Conservation (phyloP, 2,888 invertebrate species). For the Plemyria rubiginata region DNA sequence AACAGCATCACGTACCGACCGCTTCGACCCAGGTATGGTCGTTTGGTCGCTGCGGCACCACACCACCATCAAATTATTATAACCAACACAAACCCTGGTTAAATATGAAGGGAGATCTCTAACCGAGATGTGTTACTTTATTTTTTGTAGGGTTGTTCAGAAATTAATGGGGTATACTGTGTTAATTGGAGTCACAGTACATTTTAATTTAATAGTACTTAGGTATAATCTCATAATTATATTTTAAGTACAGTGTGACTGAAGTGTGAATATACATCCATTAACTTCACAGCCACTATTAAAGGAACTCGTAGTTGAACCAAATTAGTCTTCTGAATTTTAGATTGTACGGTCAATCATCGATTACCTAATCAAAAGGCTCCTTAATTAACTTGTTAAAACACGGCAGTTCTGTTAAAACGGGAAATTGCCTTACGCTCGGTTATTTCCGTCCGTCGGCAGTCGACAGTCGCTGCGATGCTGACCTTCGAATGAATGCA, state of each 20-base stretch:
- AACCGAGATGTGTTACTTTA: slow-evolving; percentile 50
- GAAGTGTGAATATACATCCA: background rate
- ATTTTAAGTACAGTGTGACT: background rate
- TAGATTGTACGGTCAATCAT: slow-evolving; percentile 21
- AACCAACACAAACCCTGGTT: slow-evolving; percentile 47
- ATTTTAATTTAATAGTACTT: slow-evolving; percentile 39
- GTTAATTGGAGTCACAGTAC: slow-evolving; percentile 41
- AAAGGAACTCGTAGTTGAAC: background rate
- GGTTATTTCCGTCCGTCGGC: slow-evolving; percentile 72
- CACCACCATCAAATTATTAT: slow-evolving; percentile 60
- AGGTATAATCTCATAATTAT: slow-evolving; percentile 25
- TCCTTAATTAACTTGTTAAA: slow-evolving; percentile 31
- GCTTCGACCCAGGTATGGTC: slow-evolving; percentile 26
- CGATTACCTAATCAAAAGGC: slow-evolving; percentile 29
- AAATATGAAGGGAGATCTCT: slow-evolving; percentile 54
- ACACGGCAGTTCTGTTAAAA: slow-evolving; percentile 37
- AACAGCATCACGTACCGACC: slow-evolving; percentile 69
- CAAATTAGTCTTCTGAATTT: slow-evolving; percentile 7
- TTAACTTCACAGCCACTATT: background rate
- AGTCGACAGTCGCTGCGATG: slow-evolving; percentile 48
- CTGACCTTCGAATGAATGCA: slow-evolving; percentile 69
- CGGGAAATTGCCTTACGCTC: slow-evolving; percentile 74
- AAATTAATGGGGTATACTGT: slow-evolving; percentile 32
- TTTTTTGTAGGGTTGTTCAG: slow-evolving; percentile 45
- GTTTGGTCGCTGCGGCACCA: slow-evolving; percentile 40